Conservation (phyloP, 2,113 vertebrate genomes). For the Pungitius pungitius region DNA sequence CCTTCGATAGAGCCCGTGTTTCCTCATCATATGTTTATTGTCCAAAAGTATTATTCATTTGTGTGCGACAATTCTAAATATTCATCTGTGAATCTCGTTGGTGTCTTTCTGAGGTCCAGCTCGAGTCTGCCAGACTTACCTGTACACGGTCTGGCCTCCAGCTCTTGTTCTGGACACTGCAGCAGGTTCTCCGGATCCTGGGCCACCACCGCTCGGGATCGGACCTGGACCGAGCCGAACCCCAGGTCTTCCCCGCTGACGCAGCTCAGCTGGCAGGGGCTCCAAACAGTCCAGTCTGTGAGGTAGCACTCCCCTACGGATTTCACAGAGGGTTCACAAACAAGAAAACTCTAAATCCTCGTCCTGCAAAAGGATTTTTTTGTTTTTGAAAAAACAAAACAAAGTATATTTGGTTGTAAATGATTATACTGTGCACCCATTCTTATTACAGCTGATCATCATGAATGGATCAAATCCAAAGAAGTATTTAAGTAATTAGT, state of each 20-base stretch:
- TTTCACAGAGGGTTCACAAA: neutral
- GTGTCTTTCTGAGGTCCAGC: neutral
- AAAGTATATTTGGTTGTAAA: neutral
- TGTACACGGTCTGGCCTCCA: conserved; percentile 89
- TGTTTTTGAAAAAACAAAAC: neutral
- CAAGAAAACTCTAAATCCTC: neutral
- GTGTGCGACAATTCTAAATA: neutral
- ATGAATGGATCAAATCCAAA: neutral
- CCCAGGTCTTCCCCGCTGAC: conserved; percentile 90
- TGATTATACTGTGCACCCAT: neutral
- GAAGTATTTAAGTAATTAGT: neutral
- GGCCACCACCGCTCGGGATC: conserved; percentile 90
- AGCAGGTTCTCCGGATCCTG: conserved; percentile 94
- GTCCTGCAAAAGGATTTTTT: too few relatives aligned
- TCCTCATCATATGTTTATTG: neutral
- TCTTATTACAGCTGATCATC: neutral
- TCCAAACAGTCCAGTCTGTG: conserved; percentile 95
- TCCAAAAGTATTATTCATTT: neutral
- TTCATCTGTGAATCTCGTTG: neutral
- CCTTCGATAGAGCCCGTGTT: neutral
- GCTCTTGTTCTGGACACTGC: conserved; percentile 91
- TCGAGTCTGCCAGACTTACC: conserved; percentile 77
- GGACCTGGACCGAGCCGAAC: conserved; percentile 92
- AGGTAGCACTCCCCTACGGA: conserved; percentile 94
- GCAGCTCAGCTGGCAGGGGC: conserved; percentile 92